These are phyloP conservation scores for Drosophila asahinai DNA, from an alignment of 1,140 invertebrate species.

Conservation along the genomic window DNA sequence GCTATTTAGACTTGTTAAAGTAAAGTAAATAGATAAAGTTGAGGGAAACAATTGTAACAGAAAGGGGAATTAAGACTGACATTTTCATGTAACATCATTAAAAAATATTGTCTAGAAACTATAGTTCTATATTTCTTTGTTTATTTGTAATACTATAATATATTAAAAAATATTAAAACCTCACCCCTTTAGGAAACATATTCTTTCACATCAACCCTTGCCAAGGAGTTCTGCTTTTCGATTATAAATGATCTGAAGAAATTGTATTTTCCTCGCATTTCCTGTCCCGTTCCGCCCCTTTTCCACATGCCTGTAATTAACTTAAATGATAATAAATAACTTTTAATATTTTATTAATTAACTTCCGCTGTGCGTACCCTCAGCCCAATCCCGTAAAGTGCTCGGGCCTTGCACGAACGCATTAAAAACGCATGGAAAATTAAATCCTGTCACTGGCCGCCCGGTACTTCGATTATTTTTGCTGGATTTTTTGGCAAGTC, in stretches of 20 bases:
- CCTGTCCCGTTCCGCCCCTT: constrained; percentile 21
- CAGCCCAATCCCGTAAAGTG: constrained; percentile 8
- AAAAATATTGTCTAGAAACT: no score
- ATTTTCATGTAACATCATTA: no score
- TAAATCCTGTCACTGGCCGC: constrained; percentile 44
- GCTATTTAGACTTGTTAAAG: constrained; percentile 8
- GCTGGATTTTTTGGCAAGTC: constrained; percentile 67
- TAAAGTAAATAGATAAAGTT: background rate
- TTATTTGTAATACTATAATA: background rate
- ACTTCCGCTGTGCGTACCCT: constrained; percentile 67
- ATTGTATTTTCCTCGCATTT: constrained; percentile 39
- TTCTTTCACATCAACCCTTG: constrained; percentile 2
- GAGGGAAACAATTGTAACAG: background rate
- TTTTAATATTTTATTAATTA: constrained; percentile 84
- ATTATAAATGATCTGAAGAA: constrained; percentile 23
- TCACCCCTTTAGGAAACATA: no score
- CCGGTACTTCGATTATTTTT: constrained; percentile 40
- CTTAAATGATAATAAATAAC: constrained; percentile 83
- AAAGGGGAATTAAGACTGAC: background rate
- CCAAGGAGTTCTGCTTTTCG: background rate
- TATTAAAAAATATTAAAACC: background rate
- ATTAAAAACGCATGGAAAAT: constrained; percentile 83
- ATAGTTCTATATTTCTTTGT: no score
- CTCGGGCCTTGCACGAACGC: constrained; percentile 20
- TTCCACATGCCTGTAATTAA: constrained; percentile 61